These are phyloP conservation scores for Sebastes flavidus DNA, from an alignment of 2,797 vertebrate genomes.

Conservation along the genomic window DNA sequence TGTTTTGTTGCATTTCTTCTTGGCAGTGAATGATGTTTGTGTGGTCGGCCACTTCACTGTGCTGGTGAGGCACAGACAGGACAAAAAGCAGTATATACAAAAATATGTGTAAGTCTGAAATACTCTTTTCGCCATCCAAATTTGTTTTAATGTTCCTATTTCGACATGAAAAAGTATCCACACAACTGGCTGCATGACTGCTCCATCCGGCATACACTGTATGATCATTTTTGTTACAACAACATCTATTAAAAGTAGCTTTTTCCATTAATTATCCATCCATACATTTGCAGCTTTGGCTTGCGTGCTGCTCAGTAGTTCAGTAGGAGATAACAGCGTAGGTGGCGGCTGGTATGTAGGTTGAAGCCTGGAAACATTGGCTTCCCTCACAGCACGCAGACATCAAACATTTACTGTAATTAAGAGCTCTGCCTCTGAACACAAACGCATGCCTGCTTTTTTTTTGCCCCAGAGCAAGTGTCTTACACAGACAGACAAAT, in stretches of 20 bases:
- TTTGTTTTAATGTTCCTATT: not conserved
- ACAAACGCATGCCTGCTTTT: not conserved
- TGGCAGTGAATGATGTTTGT: slow-evolving; percentile 47
- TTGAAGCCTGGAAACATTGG: slow-evolving; percentile 6
- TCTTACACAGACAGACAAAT: slow-evolving; percentile 43
- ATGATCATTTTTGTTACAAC: not conserved
- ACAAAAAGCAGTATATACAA: slow-evolving; percentile 10
- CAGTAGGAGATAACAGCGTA: slow-evolving; percentile 22
- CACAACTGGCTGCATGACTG: not conserved
- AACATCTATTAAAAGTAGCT: not conserved
- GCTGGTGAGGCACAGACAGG: not conserved
- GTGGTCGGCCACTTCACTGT: slow-evolving; percentile 41
- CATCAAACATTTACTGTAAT: slow-evolving; percentile 60
- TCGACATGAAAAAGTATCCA: not conserved
- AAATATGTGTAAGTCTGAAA: not conserved
- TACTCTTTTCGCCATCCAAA: not conserved
- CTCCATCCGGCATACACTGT: not conserved
- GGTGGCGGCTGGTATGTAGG: slow-evolving; percentile 39
- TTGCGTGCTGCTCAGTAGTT: slow-evolving; percentile 14
- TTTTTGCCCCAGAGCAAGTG: slow-evolving; percentile 35
- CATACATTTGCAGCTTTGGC: not conserved
- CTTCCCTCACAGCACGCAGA: slow-evolving; percentile 22
- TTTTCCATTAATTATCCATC: slow-evolving; percentile 11
- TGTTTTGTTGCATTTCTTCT: slow-evolving; percentile 56
- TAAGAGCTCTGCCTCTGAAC: slow-evolving; percentile 53